Percentiles rank a stretch among this genome's conserved stretches.
Evolutionary conservation across 2,113 vertebrate genomes (phyloP).

Genomic region (Monarcha castaneiventris): DNA sequence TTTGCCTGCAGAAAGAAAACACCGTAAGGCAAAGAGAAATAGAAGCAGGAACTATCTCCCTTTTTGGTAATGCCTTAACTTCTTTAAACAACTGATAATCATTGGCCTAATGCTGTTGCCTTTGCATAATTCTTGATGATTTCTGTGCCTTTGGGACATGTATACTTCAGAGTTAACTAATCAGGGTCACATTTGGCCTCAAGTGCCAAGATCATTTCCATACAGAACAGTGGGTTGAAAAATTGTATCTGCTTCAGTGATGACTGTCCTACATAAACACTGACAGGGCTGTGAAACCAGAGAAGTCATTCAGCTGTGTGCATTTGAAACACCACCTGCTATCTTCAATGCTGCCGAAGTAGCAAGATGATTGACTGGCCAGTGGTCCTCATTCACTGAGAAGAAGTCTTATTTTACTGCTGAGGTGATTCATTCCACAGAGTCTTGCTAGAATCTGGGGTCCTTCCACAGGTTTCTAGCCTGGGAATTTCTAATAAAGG

Average conservation of each 20-base stretch:
- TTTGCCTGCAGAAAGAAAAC: background rate
- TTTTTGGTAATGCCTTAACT: background rate
- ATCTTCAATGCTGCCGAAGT: background rate
- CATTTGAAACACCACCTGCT: background rate
- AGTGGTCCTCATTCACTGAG: background rate
- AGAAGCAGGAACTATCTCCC: background rate
- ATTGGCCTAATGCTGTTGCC: background rate
- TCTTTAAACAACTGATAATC: background rate
- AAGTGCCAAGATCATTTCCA: background rate
- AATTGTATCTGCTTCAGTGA: background rate
- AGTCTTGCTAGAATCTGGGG: background rate
- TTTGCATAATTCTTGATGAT: background rate
- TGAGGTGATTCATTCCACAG: background rate
- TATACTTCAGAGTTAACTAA: background rate
- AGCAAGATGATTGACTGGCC: background rate
- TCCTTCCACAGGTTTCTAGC: background rate
- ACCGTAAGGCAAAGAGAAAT: background rate
- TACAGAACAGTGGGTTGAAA: background rate
- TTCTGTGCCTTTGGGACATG: background rate
- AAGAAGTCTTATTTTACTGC: background rate
- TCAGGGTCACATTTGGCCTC: background rate
- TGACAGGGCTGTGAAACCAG: background rate
- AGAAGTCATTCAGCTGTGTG: background rate
- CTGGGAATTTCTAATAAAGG: background rate
- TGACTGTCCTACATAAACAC: background rate